Evolutionary conservation across 1,140 invertebrate species (phyloP).

Genomic region (Drosophila sechellia): DNA sequence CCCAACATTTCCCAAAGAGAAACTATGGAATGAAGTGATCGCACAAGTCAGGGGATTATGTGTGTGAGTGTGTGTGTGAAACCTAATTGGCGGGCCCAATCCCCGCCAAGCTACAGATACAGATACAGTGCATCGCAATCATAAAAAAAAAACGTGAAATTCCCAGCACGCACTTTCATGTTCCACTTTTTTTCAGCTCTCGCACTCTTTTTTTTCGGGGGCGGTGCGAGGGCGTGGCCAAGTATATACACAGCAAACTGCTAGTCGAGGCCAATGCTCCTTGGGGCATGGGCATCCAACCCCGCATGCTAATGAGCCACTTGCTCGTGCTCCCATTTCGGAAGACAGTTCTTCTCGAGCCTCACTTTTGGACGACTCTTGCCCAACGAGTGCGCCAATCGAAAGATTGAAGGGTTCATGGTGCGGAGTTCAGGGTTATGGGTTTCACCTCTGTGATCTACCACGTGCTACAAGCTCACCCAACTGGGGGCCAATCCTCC

Average conservation of each 20-base stretch:
- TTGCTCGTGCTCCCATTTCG: constrained; percentile 10
- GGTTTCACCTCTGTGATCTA: neutral
- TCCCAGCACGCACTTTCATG: constrained; percentile 53
- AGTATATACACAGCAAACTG: neutral
- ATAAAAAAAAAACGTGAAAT: constrained; percentile 28
- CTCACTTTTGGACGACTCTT: neutral
- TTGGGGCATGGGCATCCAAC: constrained; percentile 20
- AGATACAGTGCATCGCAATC: constrained; percentile 1
- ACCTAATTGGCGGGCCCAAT: neutral
- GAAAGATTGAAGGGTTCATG: too few species aligned
- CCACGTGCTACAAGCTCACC: constrained; percentile 9
- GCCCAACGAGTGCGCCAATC: constrained; percentile 3
- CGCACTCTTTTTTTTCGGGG: constrained; percentile 9
- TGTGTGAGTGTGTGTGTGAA: constrained; percentile 2
- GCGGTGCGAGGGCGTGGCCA: constrained; percentile 12
- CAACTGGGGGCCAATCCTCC: constrained; percentile 2
- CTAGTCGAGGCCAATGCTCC: constrained; percentile 62
- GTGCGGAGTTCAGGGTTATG: neutral
- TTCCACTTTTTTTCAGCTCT: constrained; percentile 50
- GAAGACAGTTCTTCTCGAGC: neutral
- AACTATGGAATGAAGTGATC: neutral
- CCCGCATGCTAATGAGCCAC: constrained; percentile 66
- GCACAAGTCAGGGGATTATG: neutral
- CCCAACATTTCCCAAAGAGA: constrained; percentile 4
- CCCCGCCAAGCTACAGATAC: neutral